Percentiles rank a stretch among this genome's conserved stretches.
Conservation (phyloP, 2,888 invertebrate species). For the Aphidoletes aphidimyza region DNA sequence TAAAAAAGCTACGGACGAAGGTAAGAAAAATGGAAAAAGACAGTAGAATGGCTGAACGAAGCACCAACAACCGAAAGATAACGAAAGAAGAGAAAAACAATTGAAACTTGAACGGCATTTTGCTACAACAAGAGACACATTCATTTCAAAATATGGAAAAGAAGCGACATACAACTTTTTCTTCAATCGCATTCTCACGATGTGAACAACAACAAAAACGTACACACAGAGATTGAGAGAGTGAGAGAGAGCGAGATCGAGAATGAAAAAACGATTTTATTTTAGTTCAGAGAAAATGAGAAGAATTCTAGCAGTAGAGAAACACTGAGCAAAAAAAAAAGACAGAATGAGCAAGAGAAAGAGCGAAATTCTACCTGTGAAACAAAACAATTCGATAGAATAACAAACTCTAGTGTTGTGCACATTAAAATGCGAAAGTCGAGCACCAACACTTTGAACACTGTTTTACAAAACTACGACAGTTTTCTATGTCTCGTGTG, state of each 20-base stretch:
- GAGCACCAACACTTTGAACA: background rate
- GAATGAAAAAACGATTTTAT: background rate
- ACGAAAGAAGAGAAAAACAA: background rate
- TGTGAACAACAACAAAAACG: background rate
- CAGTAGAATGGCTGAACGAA: background rate
- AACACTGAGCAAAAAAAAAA: background rate
- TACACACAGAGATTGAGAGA: too few species aligned
- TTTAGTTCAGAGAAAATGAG: slow-evolving; percentile 13
- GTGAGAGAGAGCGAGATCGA: too few species aligned
- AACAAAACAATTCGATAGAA: background rate
- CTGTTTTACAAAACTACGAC: background rate
- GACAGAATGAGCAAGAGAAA: too few species aligned
- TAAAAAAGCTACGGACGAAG: background rate
- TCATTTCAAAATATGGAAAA: slow-evolving; percentile 6
- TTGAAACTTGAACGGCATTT: slow-evolving; percentile 26
- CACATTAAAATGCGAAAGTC: slow-evolving; percentile 14
- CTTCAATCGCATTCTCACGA: background rate
- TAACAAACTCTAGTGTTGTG: background rate
- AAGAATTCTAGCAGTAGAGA: background rate
- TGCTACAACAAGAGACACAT: slow-evolving; percentile 11
- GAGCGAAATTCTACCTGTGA: background rate
- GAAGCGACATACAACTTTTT: background rate
- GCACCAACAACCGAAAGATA: background rate
- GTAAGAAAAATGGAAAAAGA: background rate
- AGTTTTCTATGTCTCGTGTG: background rate